Evolutionary conservation across 1,140 invertebrate species (phyloP).

Genomic region (Heliconius melpomene): DNA sequence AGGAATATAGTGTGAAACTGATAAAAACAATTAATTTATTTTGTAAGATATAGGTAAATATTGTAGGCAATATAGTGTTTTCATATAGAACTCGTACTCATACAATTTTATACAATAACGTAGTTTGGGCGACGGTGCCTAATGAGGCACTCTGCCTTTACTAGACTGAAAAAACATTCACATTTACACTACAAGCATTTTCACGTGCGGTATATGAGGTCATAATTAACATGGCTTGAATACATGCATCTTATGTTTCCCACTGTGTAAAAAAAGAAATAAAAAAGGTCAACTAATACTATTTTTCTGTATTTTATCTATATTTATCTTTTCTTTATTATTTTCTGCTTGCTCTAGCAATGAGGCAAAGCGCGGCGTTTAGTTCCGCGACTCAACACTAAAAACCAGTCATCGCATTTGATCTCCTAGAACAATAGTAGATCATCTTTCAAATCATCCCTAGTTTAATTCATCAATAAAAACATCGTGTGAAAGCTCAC

Average conservation of each 20-base stretch:
- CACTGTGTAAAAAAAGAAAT: background rate
- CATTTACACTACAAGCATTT: background rate
- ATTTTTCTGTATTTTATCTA: background rate
- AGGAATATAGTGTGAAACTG: background rate
- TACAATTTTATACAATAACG: background rate
- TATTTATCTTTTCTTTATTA: background rate
- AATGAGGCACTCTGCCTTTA: slow-evolving; percentile 8
- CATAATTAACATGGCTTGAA: background rate
- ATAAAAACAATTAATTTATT: background rate
- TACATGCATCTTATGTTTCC: background rate
- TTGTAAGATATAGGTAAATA: background rate
- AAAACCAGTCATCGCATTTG: too few species aligned
- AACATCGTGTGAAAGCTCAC: too few species aligned
- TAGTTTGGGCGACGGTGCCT: slow-evolving; percentile 1
- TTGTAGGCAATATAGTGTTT: background rate
- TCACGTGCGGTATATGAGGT: background rate
- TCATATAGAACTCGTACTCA: background rate
- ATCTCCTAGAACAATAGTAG: too few species aligned
- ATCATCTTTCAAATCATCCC: too few species aligned
- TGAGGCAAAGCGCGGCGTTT: too few species aligned
- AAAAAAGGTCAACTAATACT: background rate
- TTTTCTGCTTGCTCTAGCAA: too few species aligned
- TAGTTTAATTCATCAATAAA: too few species aligned
- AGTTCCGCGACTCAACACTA: too few species aligned
- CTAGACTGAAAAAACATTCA: background rate